A percentile compares a stretch with the other conserved stretches of the same genome.
These are phyloP conservation scores for Loris lydekkerianus DNA, from an alignment of 2,797 vertebrate species.

Conservation along the genomic window DNA sequence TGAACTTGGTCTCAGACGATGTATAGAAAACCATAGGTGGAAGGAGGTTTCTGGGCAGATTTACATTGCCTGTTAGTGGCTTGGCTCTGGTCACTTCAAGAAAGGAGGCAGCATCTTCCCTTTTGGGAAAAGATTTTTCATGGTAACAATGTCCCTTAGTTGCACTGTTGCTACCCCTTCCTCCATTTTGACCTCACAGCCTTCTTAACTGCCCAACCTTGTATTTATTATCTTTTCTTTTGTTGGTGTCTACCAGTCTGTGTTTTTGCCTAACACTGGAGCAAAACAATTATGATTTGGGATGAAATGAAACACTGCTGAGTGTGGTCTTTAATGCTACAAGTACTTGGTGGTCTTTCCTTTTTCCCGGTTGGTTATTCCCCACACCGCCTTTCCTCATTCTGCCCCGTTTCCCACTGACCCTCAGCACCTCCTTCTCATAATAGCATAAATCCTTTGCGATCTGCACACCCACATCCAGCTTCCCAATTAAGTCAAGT, in stretches of 20 bases:
- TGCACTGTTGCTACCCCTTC: not conserved
- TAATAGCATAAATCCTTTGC: not conserved
- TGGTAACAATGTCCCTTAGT: too few species aligned
- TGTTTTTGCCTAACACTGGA: not conserved
- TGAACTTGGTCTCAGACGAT: not conserved
- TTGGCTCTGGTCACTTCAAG: not conserved
- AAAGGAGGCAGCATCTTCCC: not conserved
- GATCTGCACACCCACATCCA: rapidly evolving
- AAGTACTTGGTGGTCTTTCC: not conserved
- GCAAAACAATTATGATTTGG: not conserved
- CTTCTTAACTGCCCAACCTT: not conserved
- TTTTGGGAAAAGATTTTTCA: not conserved
- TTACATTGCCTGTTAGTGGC: not conserved
- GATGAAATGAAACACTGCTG: not conserved
- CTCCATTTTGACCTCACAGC: not conserved
- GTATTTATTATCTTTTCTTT: not conserved
- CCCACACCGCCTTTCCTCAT: rapidly evolving
- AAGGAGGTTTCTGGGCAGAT: not conserved
- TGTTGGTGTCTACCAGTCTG: not conserved
- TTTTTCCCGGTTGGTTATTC: not conserved
- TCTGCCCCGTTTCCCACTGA: rapidly evolving
- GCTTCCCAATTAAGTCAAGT: not conserved
- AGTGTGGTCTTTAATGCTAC: not conserved
- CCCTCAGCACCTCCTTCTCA: rapidly evolving
- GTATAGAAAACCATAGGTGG: not conserved